Evolutionary conservation across 2,113 vertebrate species (phyloP), one percentile per base, ranked within the genome.

Genomic region (Parus major): DNA sequence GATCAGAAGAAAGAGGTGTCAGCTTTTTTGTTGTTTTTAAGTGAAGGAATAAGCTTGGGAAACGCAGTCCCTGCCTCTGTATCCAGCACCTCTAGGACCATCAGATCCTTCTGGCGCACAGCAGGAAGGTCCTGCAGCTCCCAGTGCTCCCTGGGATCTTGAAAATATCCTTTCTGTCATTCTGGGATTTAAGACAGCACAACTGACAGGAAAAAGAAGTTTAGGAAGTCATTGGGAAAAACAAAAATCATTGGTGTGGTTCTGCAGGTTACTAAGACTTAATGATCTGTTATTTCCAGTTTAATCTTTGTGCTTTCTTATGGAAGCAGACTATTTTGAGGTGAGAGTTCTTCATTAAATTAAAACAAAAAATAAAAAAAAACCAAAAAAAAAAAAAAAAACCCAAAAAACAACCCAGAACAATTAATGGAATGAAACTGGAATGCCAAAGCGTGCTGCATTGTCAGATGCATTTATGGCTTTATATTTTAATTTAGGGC

Each of bases 391-490:
- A 29, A 28, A 42, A 15, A 42, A 15, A 42, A 42, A 14, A 42
- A 42, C 41, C 5, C 36, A 31, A 4, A 73, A 72, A 57, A 89
- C 84, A 88, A 13, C 41, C 42, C 42, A 65, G 79, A 90, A 65
- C 28, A 50, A 17, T 28, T 63, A 52, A n/a, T 64, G 36, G 29
- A 21, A 9, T 21, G 14, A 18, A 14, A 5, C 11, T 53, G 31
- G 76, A 64, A 23, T 11, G 8, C 36, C 95, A 92, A 89, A 52
- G 92, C 18, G 11, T 31, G 88, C 91, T 88, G 77, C 92, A 69
- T 12, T 96, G 94, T 96, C 96, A 96, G 93, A 87, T 81, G 44
- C 82, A 86, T 95, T 95, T 18, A 42, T 89, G 39, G 39, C 39
- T 39, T 39, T 39, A 39, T 39, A 39, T 39, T 39, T 39, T 39